These are phyloP conservation scores for Amphiprion percula DNA, from an alignment of 2,113 vertebrate genomes.

Conservation along the genomic window DNA sequence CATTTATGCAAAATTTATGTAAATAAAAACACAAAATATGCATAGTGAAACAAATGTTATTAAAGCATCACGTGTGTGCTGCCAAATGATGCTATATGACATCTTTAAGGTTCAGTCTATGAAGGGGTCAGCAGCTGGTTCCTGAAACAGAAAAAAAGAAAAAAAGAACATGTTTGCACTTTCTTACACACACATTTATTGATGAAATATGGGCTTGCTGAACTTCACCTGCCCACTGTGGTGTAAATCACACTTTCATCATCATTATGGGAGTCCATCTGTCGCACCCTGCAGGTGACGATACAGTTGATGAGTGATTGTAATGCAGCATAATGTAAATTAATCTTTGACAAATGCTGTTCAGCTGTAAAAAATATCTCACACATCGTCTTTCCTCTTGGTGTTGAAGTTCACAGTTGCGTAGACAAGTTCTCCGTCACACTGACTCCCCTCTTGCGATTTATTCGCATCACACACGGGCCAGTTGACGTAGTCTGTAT, in stretches of 20 bases:
- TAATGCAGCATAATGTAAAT: background rate
- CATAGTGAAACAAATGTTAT: too few species aligned
- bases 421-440: background rate
- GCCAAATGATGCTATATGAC: background rate
- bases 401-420: slow-evolving; percentile 1
- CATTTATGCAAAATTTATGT: too few species aligned
- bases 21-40: too few species aligned
- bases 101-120: background rate
- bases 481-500: slow-evolving; percentile 12
- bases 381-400: slow-evolving; percentile 16
- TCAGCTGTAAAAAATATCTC: background rate
- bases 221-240: slow-evolving; percentile 53
- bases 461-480: background rate
- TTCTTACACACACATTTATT: too few species aligned
- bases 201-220: background rate
- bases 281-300: slow-evolving; percentile 30
- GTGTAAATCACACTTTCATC: slow-evolving; percentile 45
- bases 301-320: slow-evolving; percentile 6
- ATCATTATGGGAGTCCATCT: slow-evolving; percentile 21
- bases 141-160: slow-evolving; percentile 17
- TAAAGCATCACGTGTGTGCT: background rate
- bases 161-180: background rate
- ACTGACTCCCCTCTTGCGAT: background rate
- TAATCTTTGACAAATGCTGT: background rate
- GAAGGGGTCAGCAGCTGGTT: background rate